Evolutionary conservation across 1,140 invertebrate genomes (phyloP).

Genomic region (Andricus grossulariae): DNA sequence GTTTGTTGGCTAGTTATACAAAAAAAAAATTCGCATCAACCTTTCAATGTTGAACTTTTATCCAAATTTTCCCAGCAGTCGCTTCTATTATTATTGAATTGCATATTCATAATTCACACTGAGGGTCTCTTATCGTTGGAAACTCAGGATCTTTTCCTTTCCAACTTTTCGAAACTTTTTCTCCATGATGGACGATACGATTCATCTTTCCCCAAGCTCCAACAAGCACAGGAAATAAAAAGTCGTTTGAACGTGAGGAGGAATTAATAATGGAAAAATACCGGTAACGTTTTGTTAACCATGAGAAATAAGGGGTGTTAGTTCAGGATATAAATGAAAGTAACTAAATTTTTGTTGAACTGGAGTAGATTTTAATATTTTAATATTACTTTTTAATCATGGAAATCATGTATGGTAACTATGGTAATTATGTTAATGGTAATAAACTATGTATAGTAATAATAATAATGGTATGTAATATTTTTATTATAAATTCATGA

Average conservation of each 20-base stretch:
- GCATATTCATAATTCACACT: constrained; percentile 18
- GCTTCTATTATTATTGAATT: constrained; percentile 11
- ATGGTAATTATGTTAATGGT: too few species aligned
- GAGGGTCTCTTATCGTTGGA: constrained; percentile 14
- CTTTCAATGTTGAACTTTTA: not conserved
- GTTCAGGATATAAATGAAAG: not conserved
- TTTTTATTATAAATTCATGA: not conserved
- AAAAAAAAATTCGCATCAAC: too few species aligned
- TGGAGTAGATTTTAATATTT: not conserved
- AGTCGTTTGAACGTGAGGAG: not conserved
- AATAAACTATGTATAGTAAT: not conserved
- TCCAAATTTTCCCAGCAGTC: not conserved
- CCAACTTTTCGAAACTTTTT: constrained; percentile 16
- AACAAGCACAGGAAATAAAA: constrained; percentile 13
- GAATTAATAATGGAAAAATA: constrained; percentile 15
- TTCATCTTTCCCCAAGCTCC: constrained; percentile 12
- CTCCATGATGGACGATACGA: constrained; percentile 1
- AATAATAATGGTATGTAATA: not conserved
- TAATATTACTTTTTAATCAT: too few species aligned
- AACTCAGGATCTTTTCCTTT: constrained; percentile 11
- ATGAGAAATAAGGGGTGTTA: not conserved
- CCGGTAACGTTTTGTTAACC: not conserved
- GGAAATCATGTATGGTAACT: too few species aligned
- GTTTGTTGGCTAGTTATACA: too few species aligned
- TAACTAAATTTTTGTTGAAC: not conserved